A percentile compares a stretch with the other conserved stretches of the same genome.
These are phyloP conservation scores for Eulemur rufifrons DNA, from an alignment of 2,113 vertebrate genomes.

Conservation along the genomic window DNA sequence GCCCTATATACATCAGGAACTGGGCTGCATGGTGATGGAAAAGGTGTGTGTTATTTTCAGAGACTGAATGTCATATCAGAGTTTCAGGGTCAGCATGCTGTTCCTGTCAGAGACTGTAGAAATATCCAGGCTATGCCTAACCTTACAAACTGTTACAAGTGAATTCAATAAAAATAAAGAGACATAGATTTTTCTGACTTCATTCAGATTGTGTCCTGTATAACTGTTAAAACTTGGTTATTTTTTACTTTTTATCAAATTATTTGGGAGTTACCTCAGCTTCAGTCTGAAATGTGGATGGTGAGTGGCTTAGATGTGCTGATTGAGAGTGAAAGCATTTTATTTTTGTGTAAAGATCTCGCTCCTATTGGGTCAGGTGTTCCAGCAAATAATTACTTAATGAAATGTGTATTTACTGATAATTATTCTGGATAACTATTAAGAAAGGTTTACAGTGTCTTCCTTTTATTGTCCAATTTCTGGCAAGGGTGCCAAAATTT, in stretches of 20 bases:
- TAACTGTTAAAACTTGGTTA: background rate
- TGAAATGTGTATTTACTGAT: slow-evolving; percentile 10
- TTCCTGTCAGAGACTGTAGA: background rate
- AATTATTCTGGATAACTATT: slow-evolving; percentile 48
- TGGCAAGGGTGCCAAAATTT: slow-evolving; percentile 19
- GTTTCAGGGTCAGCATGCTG: slow-evolving; percentile 4
- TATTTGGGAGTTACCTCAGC: background rate
- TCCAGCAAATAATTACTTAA: slow-evolving; percentile 46
- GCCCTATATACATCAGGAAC: slow-evolving; percentile 28
- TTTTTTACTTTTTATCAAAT: slow-evolving; percentile 20
- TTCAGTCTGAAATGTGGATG: background rate
- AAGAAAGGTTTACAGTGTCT: slow-evolving; percentile 17
- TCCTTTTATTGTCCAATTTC: slow-evolving; percentile 42
- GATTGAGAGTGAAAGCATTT: slow-evolving; percentile 6
- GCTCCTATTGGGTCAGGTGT: background rate
- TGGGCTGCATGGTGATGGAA: slow-evolving; percentile 14
- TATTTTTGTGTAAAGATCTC: background rate
- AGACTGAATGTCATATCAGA: slow-evolving; percentile 34
- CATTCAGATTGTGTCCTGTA: background rate
- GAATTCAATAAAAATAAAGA: slow-evolving; percentile 36
- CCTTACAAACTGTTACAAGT: background rate
- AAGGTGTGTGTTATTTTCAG: slow-evolving; percentile 48
- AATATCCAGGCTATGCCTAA: background rate
- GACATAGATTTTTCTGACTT: background rate
- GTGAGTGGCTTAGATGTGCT: background rate